Conservation (phyloP, 2,888 invertebrate species). For the Plutella xylostella region DNA sequence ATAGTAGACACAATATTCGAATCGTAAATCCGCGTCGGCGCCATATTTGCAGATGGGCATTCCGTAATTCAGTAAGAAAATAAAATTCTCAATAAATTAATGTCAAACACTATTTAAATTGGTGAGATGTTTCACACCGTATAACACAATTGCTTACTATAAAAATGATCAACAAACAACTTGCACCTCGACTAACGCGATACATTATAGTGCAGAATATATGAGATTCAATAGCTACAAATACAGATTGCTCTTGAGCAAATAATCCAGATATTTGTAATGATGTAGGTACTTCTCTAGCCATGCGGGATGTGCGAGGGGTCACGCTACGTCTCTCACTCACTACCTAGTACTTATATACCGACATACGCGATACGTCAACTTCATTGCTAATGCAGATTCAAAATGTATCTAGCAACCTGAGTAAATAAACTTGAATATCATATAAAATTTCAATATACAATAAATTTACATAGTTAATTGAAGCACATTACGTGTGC, state of each 20-base stretch:
- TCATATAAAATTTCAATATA: slow-evolving; percentile 55
- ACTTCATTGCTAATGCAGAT: slow-evolving; percentile 43
- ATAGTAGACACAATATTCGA: no score
- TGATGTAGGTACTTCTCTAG: slow-evolving; percentile 43
- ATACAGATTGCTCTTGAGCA: slow-evolving; percentile 65
- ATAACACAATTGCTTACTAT: slow-evolving; percentile 69
- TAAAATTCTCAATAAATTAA: slow-evolving; percentile 70
- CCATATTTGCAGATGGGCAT: slow-evolving; percentile 70
- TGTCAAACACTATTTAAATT: slow-evolving; percentile 63
- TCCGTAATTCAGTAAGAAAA: slow-evolving; percentile 62
- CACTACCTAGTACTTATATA: slow-evolving; percentile 41
- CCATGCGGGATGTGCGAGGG: slow-evolving; percentile 54
- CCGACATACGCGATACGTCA: slow-evolving; percentile 21
- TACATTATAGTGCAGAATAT: slow-evolving; percentile 49
- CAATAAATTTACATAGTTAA: slow-evolving; percentile 51
- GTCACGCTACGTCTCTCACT: slow-evolving; percentile 34
- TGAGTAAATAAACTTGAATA: slow-evolving; percentile 57
- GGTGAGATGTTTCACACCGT: slow-evolving; percentile 62
- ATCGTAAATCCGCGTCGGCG: slow-evolving; percentile 26
- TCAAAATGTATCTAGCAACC: slow-evolving; percentile 56
- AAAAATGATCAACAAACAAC: slow-evolving; percentile 68
- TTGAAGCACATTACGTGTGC: slow-evolving; percentile 44
- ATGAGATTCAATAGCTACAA: slow-evolving; percentile 66
- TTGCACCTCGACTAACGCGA: slow-evolving; percentile 55
- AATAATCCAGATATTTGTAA: slow-evolving; percentile 44